Evolutionary conservation across 1,140 invertebrate species (phyloP).

Genomic region (Andricus grossulariae): DNA sequence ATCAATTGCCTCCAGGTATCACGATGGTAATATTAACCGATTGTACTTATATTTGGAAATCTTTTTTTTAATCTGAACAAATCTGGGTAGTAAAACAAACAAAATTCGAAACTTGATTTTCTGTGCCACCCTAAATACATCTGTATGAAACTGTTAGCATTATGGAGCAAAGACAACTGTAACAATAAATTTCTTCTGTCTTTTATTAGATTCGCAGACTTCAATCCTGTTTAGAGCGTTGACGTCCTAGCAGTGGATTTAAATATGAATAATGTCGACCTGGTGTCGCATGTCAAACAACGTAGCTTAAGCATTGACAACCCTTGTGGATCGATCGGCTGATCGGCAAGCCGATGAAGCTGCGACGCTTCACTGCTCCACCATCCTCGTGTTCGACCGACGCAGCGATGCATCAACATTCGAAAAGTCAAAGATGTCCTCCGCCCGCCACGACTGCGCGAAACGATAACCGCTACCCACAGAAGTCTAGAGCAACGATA

Average conservation of each 20-base stretch:
- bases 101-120: too few species aligned
- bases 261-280: constrained; percentile 7
- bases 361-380: constrained; percentile 13
- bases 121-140: too few species aligned
- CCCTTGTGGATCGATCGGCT: constrained; percentile 26
- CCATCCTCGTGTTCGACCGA: constrained; percentile 23
- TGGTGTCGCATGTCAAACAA: constrained; percentile 19
- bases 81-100: too few species aligned
- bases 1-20: too few species aligned
- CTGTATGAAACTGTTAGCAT: too few species aligned
- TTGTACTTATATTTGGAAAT: too few species aligned
- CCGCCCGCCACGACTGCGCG: constrained; percentile 18
- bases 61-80: too few species aligned
- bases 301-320: constrained; percentile 18
- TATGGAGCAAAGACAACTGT: too few species aligned
- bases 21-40: too few species aligned
- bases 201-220: constrained; percentile 12
- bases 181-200: background rate
- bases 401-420: background rate
- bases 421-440: constrained; percentile 26
- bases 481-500: constrained; percentile 1
- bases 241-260: constrained; percentile 1
- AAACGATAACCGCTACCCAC: constrained; percentile 14
- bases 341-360: constrained; percentile 16
- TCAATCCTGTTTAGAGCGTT: constrained; percentile 5